A percentile compares a stretch with the other conserved stretches of the same genome.
phyloP scores from a whole-genome alignment of 30 jellyfish, hydroid and myxozoan genomes.

The Mastigias papua region DNA sequence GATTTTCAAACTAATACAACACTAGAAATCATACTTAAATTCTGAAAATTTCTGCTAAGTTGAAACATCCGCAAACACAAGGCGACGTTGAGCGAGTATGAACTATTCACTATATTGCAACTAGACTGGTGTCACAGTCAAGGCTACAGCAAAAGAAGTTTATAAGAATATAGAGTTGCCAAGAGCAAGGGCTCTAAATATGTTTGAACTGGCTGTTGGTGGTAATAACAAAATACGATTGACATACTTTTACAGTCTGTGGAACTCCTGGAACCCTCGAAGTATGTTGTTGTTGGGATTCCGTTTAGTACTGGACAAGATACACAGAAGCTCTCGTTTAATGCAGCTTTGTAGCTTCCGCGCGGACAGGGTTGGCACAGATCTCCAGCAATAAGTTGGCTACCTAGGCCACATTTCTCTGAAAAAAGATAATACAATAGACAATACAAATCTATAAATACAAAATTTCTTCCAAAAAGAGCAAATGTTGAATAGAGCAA shows the following conservation, averaged over 20 bases:
- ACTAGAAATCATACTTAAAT: too few relatives aligned
- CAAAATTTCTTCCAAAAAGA: not conserved
- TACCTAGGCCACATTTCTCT: constrained; percentile 92
- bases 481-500: not conserved
- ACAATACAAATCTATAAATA: not conserved
- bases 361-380: constrained; percentile 76
- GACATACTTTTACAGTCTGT: constrained; percentile 75
- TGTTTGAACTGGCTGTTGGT: too few relatives aligned
- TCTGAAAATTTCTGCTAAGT: too few relatives aligned
- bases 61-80: too few relatives aligned
- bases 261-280: constrained; percentile 53
- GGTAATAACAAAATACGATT: too few relatives aligned
- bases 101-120: too few relatives aligned
- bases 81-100: too few relatives aligned
- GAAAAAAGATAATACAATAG: not conserved
- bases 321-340: constrained; percentile 79
- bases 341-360: constrained; percentile 79
- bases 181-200: not conserved
- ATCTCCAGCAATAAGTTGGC: constrained; percentile 53
- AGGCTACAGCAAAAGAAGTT: not conserved
- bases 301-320: constrained; percentile 77
- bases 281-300: constrained; percentile 70
- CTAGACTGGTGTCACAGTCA: too few relatives aligned
- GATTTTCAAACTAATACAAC: too few relatives aligned
- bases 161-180: not conserved